These are phyloP conservation scores for Argyra leucocephala DNA, from an alignment of 2,888 invertebrate species.

Conservation along the genomic window DNA sequence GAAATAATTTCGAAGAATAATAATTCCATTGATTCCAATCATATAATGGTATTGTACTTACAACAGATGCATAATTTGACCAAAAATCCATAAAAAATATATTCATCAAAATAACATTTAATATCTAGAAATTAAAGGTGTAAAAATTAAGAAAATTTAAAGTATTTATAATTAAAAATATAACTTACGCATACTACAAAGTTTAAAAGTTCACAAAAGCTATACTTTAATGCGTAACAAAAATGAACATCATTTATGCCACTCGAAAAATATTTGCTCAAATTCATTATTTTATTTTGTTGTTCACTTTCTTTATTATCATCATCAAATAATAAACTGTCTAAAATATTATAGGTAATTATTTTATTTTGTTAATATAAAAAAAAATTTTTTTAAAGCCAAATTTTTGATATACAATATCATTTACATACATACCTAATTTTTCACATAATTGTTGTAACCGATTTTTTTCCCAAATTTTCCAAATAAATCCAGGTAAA, in stretches of 20 bases:
- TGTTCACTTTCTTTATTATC: constrained; percentile 26
- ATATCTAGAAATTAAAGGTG: constrained; percentile 27
- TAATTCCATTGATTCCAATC: constrained; percentile 37
- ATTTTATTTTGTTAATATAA: not conserved
- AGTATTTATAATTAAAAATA: not conserved
- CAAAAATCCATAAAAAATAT: constrained; percentile 38
- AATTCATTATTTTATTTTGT: constrained; percentile 25
- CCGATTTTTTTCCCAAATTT: constrained; percentile 45
- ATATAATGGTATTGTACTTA: constrained; percentile 32
- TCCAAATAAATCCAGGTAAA: constrained; percentile 40
- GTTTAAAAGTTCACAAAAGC: constrained; percentile 64
- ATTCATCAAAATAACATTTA: constrained; percentile 36
- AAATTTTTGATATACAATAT: not conserved
- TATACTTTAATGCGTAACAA: constrained; percentile 55
- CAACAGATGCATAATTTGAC: constrained; percentile 34
- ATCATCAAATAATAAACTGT: constrained; percentile 13
- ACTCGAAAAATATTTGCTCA: constrained; percentile 33
- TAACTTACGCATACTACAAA: constrained; percentile 60
- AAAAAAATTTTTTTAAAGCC: not conserved
- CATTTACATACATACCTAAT: constrained; percentile 25
- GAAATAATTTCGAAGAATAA: constrained; percentile 37
- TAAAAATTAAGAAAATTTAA: constrained; percentile 12
- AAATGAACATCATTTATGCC: constrained; percentile 35
- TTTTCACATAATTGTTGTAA: constrained; percentile 36
- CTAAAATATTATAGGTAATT: not conserved